phyloP scores from a whole-genome alignment of 2,113 vertebrate genomes.

The Brachyistius frenatus region DNA sequence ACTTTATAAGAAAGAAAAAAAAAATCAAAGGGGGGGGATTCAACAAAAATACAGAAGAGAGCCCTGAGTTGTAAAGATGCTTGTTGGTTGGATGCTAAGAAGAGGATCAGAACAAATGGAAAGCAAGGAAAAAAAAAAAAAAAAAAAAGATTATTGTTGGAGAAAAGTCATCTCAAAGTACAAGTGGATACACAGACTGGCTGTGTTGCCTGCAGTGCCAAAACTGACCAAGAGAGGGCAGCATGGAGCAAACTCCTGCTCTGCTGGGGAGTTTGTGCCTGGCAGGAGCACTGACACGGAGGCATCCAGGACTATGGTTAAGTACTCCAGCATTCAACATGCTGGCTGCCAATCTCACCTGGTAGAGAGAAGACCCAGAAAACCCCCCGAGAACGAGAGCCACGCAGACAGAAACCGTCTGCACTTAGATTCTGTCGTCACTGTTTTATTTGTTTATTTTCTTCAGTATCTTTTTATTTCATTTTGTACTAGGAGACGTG shows the following conservation, averaged over 20 bases:
- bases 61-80: constrained; percentile 44
- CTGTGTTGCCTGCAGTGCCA: constrained; percentile 87
- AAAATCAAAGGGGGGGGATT: constrained; percentile 42
- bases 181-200: constrained; percentile 65
- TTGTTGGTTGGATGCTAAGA: constrained; percentile 57
- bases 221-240: constrained; percentile 77
- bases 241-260: constrained; percentile 59
- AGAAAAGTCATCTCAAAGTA: constrained; percentile 65
- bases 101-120: constrained; percentile 77
- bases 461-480: constrained; percentile 71
- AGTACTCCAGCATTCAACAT: constrained; percentile 74
- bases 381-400: constrained; percentile 58
- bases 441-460: constrained; percentile 74
- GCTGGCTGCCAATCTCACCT: constrained; percentile 39
- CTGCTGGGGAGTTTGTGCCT: constrained; percentile 37
- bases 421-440: constrained; percentile 80
- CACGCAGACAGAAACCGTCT: constrained; percentile 78
- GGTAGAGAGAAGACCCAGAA: constrained; percentile 45
- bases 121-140: constrained; percentile 20
- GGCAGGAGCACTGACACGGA: constrained; percentile 50
- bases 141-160: constrained; percentile 25
- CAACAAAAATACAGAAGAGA: constrained; percentile 36
- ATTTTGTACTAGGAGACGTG: constrained; percentile 77
- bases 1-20: constrained; percentile 59
- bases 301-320: constrained; percentile 65